phyloP scores from a whole-genome alignment of 2,797 vertebrate genomes.

The Cyclura pinguis region DNA sequence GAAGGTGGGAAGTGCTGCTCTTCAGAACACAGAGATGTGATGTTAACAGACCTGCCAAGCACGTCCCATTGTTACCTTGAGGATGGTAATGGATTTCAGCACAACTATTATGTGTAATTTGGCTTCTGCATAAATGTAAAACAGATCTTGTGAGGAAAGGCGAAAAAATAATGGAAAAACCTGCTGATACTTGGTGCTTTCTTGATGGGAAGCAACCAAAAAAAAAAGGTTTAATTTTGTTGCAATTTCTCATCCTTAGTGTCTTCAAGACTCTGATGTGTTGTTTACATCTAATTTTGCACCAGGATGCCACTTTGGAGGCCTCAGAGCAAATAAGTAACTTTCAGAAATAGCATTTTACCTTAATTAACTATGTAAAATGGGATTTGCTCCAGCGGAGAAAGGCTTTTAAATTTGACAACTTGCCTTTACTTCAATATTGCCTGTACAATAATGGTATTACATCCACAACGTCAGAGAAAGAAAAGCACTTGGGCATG shows the following conservation, averaged over 20 bases:
- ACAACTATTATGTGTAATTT: conserved; percentile 66
- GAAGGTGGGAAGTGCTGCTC: conserved; percentile 43
- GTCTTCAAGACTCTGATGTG: conserved; percentile 50
- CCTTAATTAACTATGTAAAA: conserved; percentile 67
- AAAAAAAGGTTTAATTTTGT: conserved; percentile 52
- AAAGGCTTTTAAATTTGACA: conserved; percentile 62
- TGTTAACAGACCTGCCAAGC: conserved; percentile 61
- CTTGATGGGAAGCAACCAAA: conserved; percentile 54
- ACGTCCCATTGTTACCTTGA: conserved; percentile 53
- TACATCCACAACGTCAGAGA: conserved; percentile 37
- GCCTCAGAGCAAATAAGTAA: conserved; percentile 51
- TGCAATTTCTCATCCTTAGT: conserved; percentile 44
- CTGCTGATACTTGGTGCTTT: conserved; percentile 49
- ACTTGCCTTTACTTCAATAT: conserved; percentile 57
- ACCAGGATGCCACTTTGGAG: conserved; percentile 55
- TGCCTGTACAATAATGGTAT: conserved; percentile 48
- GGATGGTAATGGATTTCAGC: conserved; percentile 69
- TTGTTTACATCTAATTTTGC: conserved; percentile 61
- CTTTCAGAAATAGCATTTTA: conserved; percentile 64
- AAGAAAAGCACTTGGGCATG: not conserved
- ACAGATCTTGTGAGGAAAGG: conserved; percentile 43
- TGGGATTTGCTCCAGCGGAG: conserved; percentile 59
- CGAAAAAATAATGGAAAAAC: not conserved
- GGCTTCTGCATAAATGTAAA: conserved; percentile 63
- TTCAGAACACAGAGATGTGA: conserved; percentile 51